phyloP scores from a whole-genome alignment of 1,140 invertebrate species.

The Pseudachorutes palmiensis region DNA sequence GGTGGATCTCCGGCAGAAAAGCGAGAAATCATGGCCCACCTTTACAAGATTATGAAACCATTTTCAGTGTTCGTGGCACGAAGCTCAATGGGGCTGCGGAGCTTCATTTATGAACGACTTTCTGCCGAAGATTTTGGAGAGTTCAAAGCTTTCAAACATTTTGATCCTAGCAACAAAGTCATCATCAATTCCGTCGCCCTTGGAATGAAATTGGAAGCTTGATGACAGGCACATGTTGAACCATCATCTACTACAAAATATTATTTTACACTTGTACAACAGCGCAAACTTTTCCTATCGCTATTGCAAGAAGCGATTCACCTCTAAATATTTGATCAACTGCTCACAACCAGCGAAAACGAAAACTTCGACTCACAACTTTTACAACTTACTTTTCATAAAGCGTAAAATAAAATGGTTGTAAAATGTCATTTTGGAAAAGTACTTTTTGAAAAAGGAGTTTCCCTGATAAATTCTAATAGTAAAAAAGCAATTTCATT shows the following conservation, averaged over 20 bases:
- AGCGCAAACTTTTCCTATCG: no score
- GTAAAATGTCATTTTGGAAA: no score
- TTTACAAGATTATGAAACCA: slow-evolving; percentile 10
- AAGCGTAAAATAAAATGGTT: no score
- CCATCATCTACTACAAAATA: no score
- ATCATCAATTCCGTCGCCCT: slow-evolving; percentile 11
- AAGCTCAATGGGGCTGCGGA: slow-evolving; percentile 1
- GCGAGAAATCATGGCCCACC: neutral
- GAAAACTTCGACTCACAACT: no score
- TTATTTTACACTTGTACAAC: no score
- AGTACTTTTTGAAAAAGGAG: no score
- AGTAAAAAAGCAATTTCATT: neutral
- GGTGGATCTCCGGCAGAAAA: neutral
- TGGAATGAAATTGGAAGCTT: neutral
- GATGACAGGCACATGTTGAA: neutral
- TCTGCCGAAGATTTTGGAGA: neutral
- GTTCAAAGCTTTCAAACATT: neutral
- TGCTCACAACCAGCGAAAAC: no score
- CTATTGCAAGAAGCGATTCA: no score
- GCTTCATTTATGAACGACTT: neutral
- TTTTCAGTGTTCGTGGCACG: neutral
- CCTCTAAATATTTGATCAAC: no score
- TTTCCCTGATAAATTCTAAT: neutral
- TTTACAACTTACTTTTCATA: no score
- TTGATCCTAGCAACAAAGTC: slow-evolving; percentile 7